Percentiles rank a stretch among this genome's conserved stretches.
Evolutionary conservation across 2,797 vertebrate species (phyloP).

Genomic region (Meriones psammophilus): DNA sequence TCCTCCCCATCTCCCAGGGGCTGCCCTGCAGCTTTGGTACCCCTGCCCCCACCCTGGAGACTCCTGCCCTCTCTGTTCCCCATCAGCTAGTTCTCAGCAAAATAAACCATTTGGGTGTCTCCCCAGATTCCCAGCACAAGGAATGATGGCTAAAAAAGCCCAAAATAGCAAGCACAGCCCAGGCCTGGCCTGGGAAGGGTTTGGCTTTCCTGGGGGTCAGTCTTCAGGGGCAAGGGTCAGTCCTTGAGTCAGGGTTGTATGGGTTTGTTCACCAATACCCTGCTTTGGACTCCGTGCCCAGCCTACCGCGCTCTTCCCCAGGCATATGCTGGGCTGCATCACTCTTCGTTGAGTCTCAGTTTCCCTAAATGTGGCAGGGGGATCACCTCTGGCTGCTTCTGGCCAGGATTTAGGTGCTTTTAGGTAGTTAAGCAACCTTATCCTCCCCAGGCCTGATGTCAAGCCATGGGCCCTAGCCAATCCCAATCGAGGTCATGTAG

Average conservation of each 20-base stretch:
- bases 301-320: neutral
- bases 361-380: neutral
- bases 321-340: neutral
- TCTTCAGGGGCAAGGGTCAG: slow-evolving; percentile 4
- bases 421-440: neutral
- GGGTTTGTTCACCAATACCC: neutral
- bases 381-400: rapidly evolving
- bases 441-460: too few relatives aligned
- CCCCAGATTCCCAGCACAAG: slow-evolving; percentile 32
- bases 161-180: neutral
- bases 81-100: neutral
- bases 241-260: neutral
- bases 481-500: too few relatives aligned
- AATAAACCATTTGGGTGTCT: neutral
- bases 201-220: neutral
- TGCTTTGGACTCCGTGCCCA: neutral
- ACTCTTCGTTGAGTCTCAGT: neutral
- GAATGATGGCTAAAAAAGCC: neutral
- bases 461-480: too few relatives aligned
- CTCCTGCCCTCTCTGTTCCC: neutral
- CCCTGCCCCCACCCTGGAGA: rapidly evolving
- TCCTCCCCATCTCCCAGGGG: neutral
- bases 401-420: neutral
- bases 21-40: neutral
- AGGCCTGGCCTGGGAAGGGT: slow-evolving; percentile 14